Conservation (phyloP, 2,888 invertebrate species). For the Drosophila greeni region DNA sequence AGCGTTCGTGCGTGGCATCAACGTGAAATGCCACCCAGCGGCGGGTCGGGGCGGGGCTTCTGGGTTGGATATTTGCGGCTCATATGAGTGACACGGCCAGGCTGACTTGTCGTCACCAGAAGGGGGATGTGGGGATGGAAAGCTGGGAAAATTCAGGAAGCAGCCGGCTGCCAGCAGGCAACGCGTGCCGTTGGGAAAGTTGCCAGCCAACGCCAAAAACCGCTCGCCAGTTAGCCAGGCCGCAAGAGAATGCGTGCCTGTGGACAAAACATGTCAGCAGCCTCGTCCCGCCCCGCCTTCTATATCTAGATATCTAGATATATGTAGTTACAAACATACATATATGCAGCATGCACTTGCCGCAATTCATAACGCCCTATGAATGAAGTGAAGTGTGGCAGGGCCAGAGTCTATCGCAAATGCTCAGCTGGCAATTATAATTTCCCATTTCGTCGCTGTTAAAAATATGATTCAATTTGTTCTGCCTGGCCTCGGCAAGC, state of each 20-base stretch:
- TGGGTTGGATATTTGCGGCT: conserved; percentile 68
- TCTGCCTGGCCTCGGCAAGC: conserved; percentile 44
- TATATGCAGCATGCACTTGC: conserved; percentile 33
- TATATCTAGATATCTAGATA: not conserved
- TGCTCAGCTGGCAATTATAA: conserved; percentile 71
- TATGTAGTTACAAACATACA: not conserved
- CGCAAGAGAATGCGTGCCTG: conserved; percentile 72
- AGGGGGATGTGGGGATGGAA: conserved; percentile 12
- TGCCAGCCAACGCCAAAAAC: conserved; percentile 50
- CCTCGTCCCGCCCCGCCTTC: conserved; percentile 46
- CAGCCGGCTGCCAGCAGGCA: conserved; percentile 33
- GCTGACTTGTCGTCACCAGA: conserved; percentile 60
- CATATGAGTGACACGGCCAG: conserved; percentile 71
- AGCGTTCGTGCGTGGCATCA: conserved; percentile 72
- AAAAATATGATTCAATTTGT: conserved; percentile 70
- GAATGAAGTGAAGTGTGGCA: conserved; percentile 57
- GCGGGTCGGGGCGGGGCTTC: not conserved
- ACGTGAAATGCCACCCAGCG: conserved; percentile 33
- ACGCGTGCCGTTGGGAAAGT: conserved; percentile 75
- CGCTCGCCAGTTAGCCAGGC: conserved; percentile 46
- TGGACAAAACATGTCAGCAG: conserved; percentile 74
- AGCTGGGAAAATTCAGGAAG: conserved; percentile 24
- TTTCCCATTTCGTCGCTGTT: conserved; percentile 64
- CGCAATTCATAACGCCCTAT: conserved; percentile 69
- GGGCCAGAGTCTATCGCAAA: conserved; percentile 38